Evolutionary conservation across 1,140 invertebrate genomes (phyloP), one percentile per base, ranked within the genome.

Genomic region (Papilio xuthus): DNA sequence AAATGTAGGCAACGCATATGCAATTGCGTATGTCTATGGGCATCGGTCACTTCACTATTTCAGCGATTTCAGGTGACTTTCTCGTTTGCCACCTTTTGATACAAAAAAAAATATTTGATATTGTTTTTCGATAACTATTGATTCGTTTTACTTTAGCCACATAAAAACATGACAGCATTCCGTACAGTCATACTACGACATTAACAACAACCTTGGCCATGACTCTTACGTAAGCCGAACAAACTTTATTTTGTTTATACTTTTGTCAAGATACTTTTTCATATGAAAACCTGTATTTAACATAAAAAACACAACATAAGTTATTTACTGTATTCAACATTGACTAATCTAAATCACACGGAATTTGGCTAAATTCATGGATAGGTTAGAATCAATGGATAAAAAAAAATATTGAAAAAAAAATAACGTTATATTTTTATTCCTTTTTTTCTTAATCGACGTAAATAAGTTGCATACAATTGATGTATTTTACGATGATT

Each of bases 401-500:
- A 37, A 37, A 37, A 7, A 7, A 3, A 37, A 37, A 37, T 7
- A 37, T 37, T 3, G 32, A 37, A 37, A 37, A 37, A 37, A 32
- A 37, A 37, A 37, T n/a, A 37, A 37, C 32, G n/a, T n/a, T n/a
- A 37, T 37, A 37, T 47, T 47, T 47, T 10, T 15, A 0, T 6
- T 47, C 6, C 37, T 28, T 77, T 15, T 6, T 6, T 47, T 18
- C 37, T 28, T 77, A 77, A 67, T n/a, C 18, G 26, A 26, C 44
- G 20, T 44, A 78, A 69, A 50, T 78, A 42, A 60, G 77, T 71
- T 69, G 67, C 63, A 67, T 78, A 44, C 71, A n/a, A 1, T n/a
- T 12, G 4, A 71, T 12, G 67, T 28, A 32, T 50, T 50, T 50
- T 50, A 50, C 15, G 47, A 18, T 50, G 47, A 50, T 50, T 50